Percentiles rank a stretch among this genome's conserved stretches.
phyloP scores from a whole-genome alignment of 2,888 invertebrate genomes.

The Mesodorylaimus sp. region DNA sequence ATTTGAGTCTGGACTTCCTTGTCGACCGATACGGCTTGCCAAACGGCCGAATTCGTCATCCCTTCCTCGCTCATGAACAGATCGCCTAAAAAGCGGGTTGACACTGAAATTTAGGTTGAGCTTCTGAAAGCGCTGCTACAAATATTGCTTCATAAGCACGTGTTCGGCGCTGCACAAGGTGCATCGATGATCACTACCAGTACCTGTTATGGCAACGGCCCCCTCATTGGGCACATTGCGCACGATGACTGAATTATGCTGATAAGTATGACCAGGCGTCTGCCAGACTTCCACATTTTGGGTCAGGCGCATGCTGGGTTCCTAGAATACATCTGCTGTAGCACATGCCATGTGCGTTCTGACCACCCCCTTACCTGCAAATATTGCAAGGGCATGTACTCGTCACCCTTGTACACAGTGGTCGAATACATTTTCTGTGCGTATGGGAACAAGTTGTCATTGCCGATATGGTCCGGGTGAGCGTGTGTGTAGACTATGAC shows the following conservation, averaged over 20 bases:
- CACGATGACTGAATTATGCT: constrained; percentile 22
- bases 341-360: too few relatives aligned
- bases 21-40: neutral
- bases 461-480: neutral
- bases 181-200: too few relatives aligned
- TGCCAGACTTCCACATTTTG: constrained; percentile 23
- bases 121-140: neutral
- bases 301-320: constrained; percentile 17
- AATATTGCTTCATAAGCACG: too few relatives aligned
- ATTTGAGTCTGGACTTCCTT: neutral
- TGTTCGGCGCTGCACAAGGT: too few relatives aligned
- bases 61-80: neutral
- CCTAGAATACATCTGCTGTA: neutral
- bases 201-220: constrained; percentile 19
- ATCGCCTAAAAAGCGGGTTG: neutral
- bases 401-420: constrained; percentile 2
- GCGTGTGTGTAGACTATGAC: neutral
- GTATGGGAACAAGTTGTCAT: constrained; percentile 14
- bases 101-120: neutral
- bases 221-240: constrained; percentile 18
- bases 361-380: neutral
- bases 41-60: neutral
- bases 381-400: neutral
- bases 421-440: constrained; percentile 21
- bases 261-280: constrained; percentile 23